phyloP scores from a whole-genome alignment of 1,140 invertebrate species.

The Tetramorium alpestre region DNA sequence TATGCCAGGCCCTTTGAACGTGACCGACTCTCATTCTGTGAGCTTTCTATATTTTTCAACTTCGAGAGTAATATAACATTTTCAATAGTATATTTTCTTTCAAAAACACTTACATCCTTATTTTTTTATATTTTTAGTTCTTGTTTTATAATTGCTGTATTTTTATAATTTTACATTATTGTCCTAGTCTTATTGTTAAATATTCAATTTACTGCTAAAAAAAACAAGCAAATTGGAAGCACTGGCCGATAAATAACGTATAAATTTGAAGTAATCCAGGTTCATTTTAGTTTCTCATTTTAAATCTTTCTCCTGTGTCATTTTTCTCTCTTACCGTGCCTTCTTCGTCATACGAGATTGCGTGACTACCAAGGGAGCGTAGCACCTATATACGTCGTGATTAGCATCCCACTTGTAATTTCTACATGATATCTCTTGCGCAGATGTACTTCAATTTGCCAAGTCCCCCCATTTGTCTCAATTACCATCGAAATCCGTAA shows the following conservation, averaged over 20 bases:
- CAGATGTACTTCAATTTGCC: constrained; percentile 35
- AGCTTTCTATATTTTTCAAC: not conserved
- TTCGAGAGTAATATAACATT: not conserved
- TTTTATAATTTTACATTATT: not conserved
- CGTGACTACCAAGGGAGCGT: constrained; percentile 31
- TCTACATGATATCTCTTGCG: constrained; percentile 11
- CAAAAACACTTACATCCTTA: not conserved
- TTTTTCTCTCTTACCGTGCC: not conserved
- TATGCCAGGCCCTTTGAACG: constrained; percentile 40
- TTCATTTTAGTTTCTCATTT: not conserved
- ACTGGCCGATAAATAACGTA: not conserved
- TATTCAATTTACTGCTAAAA: constrained; percentile 18
- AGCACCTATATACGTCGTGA: constrained; percentile 39
- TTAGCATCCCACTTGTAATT: constrained; percentile 47
- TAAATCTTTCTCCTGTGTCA: constrained; percentile 10
- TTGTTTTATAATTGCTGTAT: not conserved
- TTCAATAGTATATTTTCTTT: not conserved
- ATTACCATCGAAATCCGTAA: constrained; percentile 43
- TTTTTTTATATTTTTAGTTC: not conserved
- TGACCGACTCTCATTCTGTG: not conserved
- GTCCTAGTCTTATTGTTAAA: not conserved
- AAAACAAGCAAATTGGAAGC: not conserved
- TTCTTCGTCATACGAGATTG: constrained; percentile 31
- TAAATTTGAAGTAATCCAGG: constrained; percentile 1
- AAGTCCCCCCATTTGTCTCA: constrained; percentile 13